Evolutionary conservation across 1,140 invertebrate genomes (phyloP), one percentile per base, ranked within the genome.

Genomic region (Conus ventricosus): DNA sequence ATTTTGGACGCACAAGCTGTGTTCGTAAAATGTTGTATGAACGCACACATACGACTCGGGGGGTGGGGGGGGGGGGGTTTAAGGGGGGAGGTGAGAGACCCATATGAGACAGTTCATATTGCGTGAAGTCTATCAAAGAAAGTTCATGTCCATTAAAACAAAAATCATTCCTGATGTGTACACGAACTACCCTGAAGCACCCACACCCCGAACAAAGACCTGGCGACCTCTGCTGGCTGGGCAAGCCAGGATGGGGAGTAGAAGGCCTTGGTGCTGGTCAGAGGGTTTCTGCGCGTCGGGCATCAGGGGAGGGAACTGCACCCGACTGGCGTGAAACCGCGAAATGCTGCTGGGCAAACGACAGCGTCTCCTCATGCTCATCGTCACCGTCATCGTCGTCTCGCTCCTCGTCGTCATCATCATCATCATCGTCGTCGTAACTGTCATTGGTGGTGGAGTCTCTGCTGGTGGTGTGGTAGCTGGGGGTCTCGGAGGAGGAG

Each of bases 311-410:
- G 75, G 71, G 71, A 75, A 78, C 85, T 78, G 39, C 54, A 78
- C 85, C 75, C 87, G 84, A 75, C 90, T 90, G 71, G 87, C 87
- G 82, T 91, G 91, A 80, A 90, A 91, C 20, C 87, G 78, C 13
- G 88, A 84, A 15, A 91, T 91, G 75, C 91, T 91, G 88, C 91
- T 91, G 11, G 91, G 91, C n/a, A 91, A 91, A 83, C n/a, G 90
- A 90, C 5, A 90, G 83, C 17, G 89, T 55, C 63, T 75, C 81
- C 87, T 87, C 71, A 11, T 17, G 53, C 80, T 86, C 23, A 25
- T 84, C 82, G 51, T 75, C 39, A 39, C 39, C 39, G 20, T 20
- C 60, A 1, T 10, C 54, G 27, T 82, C 80, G 78, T 83, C 55
- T 15, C 17, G 57, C 78, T 76, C 13, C 53, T 78, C 75, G 54